Evolutionary conservation across 2,888 invertebrate species (phyloP).

Genomic region (Drosophila algonquin): DNA sequence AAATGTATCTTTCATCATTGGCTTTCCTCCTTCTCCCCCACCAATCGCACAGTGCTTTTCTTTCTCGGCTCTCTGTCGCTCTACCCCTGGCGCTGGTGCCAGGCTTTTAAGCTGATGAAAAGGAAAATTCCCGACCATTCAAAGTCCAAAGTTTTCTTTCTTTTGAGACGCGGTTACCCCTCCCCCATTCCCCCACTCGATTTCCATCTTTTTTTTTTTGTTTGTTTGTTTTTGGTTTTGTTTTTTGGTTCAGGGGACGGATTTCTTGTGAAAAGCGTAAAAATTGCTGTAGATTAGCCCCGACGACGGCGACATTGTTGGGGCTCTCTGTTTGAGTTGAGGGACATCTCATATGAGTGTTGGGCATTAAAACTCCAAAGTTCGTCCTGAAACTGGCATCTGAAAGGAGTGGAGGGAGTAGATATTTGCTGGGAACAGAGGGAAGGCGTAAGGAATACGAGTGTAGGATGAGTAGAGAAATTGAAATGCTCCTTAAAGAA

Average conservation of each 20-base stretch:
- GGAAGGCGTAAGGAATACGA: background rate
- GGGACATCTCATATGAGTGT: constrained; percentile 29
- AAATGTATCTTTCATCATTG: constrained; percentile 68
- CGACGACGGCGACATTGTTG: constrained; percentile 43
- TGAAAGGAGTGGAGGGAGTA: background rate
- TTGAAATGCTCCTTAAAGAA: no score
- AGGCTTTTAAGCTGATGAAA: constrained; percentile 72
- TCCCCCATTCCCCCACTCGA: background rate
- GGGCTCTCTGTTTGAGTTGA: constrained; percentile 19
- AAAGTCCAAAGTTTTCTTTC: constrained; percentile 41
- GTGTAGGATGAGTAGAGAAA: no score
- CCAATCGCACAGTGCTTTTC: background rate
- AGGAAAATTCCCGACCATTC: constrained; percentile 56
- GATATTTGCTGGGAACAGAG: background rate
- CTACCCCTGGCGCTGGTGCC: constrained; percentile 19
- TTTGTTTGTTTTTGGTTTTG: background rate
- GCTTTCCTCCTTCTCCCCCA: constrained; percentile 17
- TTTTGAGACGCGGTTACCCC: background rate
- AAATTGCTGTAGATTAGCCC: constrained; percentile 64
- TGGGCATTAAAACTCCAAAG: constrained; percentile 12
- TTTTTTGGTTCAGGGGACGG: background rate
- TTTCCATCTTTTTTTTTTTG: constrained; percentile 21
- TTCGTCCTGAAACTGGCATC: constrained; percentile 12
- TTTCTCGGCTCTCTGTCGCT: background rate
- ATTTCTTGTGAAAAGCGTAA: constrained; percentile 56